phyloP scores from a whole-genome alignment of 2,113 vertebrate species.

The Calidris pygmaea region DNA sequence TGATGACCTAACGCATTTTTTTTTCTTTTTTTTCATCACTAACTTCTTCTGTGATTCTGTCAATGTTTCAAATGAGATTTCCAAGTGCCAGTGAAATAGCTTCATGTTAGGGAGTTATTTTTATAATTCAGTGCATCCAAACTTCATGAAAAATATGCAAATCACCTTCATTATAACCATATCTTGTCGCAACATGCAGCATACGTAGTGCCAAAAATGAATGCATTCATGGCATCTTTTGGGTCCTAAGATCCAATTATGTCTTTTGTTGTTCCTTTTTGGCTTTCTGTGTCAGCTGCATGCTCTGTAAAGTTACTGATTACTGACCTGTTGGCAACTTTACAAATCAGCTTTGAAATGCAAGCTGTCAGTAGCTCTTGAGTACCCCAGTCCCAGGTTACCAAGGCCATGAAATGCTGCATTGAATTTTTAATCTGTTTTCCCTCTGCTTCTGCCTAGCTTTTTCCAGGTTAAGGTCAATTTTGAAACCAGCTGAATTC shows the following conservation, averaged over 20 bases:
- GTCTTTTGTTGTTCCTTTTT: constrained; percentile 18
- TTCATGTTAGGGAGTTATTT: constrained; percentile 51
- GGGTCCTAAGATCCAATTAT: constrained; percentile 20
- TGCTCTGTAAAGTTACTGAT: constrained; percentile 56
- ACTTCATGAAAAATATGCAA: constrained; percentile 68
- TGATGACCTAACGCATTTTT: background rate
- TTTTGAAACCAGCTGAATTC: constrained; percentile 46
- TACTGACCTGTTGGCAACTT: constrained; percentile 52
- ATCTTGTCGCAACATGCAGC: constrained; percentile 63
- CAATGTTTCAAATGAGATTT: constrained; percentile 10
- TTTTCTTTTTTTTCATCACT: background rate
- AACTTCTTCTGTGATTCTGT: constrained; percentile 36
- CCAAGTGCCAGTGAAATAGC: constrained; percentile 28
- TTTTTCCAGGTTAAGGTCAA: constrained; percentile 67
- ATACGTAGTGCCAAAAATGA: constrained; percentile 43
- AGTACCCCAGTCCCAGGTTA: constrained; percentile 33
- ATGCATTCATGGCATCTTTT: constrained; percentile 49
- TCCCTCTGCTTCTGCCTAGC: constrained; percentile 39
- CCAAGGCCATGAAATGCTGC: constrained; percentile 18
- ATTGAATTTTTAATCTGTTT: constrained; percentile 64
- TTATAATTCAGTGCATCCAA: constrained; percentile 54
- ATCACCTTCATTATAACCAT: constrained; percentile 63
- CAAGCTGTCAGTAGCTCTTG: constrained; percentile 10
- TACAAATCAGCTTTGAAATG: constrained; percentile 49
- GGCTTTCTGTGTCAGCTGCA: constrained; percentile 34